phyloP scores from a whole-genome alignment of 2,113 vertebrate species.

The Platichthys flesus region DNA sequence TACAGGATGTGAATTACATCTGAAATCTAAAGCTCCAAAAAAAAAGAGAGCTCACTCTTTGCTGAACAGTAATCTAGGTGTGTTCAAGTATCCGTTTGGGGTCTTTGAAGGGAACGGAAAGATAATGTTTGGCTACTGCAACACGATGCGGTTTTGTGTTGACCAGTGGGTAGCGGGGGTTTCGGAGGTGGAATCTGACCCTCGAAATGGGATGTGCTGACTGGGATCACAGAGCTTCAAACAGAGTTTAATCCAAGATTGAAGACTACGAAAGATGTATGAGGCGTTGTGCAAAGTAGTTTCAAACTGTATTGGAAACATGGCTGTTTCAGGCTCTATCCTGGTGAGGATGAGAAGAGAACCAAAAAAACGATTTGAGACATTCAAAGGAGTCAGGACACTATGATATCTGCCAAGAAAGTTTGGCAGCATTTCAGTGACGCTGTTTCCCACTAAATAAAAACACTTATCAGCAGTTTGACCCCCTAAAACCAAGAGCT shows the following conservation, averaged over 20 bases:
- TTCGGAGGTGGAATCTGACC: slow-evolving; percentile 29
- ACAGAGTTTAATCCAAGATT: slow-evolving; percentile 6
- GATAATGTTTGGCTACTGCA: slow-evolving; percentile 57
- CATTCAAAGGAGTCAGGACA: slow-evolving; percentile 21
- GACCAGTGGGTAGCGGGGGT: slow-evolving; percentile 24
- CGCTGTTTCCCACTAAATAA: slow-evolving; percentile 19
- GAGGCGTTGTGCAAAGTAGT: background rate
- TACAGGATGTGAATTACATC: slow-evolving; percentile 26
- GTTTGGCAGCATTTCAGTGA: slow-evolving; percentile 38
- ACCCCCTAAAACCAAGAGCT: slow-evolving; percentile 23
- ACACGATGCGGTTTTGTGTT: slow-evolving; percentile 47
- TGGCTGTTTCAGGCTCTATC: background rate
- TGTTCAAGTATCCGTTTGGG: slow-evolving; percentile 13
- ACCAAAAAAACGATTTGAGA: slow-evolving; percentile 12
- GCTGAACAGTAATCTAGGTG: slow-evolving; percentile 14
- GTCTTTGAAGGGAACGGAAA: slow-evolving; percentile 19
- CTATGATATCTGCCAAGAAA: slow-evolving; percentile 38
- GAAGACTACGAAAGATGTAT: background rate
- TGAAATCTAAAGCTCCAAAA: background rate
- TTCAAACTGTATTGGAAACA: background rate
- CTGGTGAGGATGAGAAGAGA: background rate
- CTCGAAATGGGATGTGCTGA: slow-evolving; percentile 33
- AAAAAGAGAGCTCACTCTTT: slow-evolving; percentile 9
- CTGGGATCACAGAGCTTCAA: slow-evolving; percentile 16
- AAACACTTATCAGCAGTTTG: slow-evolving; percentile 39